Base-by-base conservation (phyloP, 2,888 invertebrate species). In the Yponomeuta malinellus region DNA sequence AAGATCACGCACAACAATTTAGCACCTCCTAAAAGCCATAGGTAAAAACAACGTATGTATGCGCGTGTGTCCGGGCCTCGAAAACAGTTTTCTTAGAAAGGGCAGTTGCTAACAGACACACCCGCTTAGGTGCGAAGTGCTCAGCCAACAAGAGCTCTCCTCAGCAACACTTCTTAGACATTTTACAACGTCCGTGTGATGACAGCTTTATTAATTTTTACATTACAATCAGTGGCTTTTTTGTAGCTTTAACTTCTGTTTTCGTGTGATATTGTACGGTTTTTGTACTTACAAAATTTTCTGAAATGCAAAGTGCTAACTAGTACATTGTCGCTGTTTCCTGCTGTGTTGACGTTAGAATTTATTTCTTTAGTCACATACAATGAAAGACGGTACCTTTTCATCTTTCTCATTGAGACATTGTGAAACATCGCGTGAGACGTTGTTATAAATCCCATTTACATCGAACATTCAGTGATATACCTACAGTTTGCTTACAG, bases 71-170 rank as follows among this genome's bases (percentile, higher is more conserved):
- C 74, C 79, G 75, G 76, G 78, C 76, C 76, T 81, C 81, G 68
- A 82, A 81, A 79, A 79, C 75, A 73, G 78, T 78, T 80, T 86
- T 88, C 86, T 82, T 83, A 84, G 88, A 87, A 90, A 86, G 85
- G 86, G 84, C 81, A 79, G 79, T 79, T 77, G 79, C 80, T 83
- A 82, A 81, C 80, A 78, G 78, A 78, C 78, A 37, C 71, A 77
- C 78, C 78, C 79, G 76, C 78, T 77, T 78, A 89, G 87, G 89
- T 89, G 90, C 85, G 78, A 90, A 90, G 89, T 88, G 86, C 80
- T 86, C 74, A 77, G 88, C 86, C 84, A 89, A 90, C 81, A 89
- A 23, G 65, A 59, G 75, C 75, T 75, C 72, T 59, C 15, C 52
- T 15, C 52, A 59, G 52, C 52, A 59, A 59, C 52, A 59, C 52